A percentile compares a stretch with the other conserved stretches of the same genome.
These are phyloP conservation scores for Amiota communis DNA, from an alignment of 2,888 invertebrate genomes.

Conservation along the genomic window DNA sequence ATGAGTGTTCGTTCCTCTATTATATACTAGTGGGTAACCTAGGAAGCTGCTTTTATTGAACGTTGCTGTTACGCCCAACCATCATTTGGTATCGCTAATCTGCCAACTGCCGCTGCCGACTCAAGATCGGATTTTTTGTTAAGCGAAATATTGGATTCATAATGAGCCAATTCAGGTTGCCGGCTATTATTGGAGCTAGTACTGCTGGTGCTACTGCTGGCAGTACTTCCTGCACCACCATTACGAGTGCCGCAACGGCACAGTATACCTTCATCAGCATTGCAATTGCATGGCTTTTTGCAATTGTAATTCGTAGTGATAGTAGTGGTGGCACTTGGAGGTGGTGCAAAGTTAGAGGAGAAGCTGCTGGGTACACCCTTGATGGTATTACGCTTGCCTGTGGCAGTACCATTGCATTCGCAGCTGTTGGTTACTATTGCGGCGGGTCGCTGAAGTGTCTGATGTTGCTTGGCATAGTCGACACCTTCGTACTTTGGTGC, in stretches of 20 bases:
- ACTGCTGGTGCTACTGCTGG: conserved; percentile 61
- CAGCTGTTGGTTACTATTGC: conserved; percentile 50
- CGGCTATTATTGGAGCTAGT: conserved; percentile 64
- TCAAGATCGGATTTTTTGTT: conserved; percentile 61
- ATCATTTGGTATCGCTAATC: conserved; percentile 46
- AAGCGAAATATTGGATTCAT: conserved; percentile 69
- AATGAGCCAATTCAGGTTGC: conserved; percentile 64
- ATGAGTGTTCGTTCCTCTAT: neutral
- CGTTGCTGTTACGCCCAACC: conserved; percentile 69
- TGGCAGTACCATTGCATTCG: conserved; percentile 59
- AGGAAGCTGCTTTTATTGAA: conserved; percentile 20
- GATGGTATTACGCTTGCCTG: conserved; percentile 30
- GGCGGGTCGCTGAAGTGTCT: conserved; percentile 44
- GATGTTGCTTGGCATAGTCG: conserved; percentile 62
- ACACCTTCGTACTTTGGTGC: conserved; percentile 65
- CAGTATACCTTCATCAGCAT: conserved; percentile 57
- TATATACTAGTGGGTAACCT: neutral
- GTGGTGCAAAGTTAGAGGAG: conserved; percentile 69
- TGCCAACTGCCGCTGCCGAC: conserved; percentile 35
- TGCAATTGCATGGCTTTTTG: conserved; percentile 68
- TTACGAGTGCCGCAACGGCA: conserved; percentile 59
- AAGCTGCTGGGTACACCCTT: conserved; percentile 64
- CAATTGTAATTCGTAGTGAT: conserved; percentile 62
- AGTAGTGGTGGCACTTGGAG: conserved; percentile 38
- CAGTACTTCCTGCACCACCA: conserved; percentile 66